These are phyloP conservation scores for Psilopogon haemacephalus DNA, from an alignment of 2,113 vertebrate species.

Conservation along the genomic window DNA sequence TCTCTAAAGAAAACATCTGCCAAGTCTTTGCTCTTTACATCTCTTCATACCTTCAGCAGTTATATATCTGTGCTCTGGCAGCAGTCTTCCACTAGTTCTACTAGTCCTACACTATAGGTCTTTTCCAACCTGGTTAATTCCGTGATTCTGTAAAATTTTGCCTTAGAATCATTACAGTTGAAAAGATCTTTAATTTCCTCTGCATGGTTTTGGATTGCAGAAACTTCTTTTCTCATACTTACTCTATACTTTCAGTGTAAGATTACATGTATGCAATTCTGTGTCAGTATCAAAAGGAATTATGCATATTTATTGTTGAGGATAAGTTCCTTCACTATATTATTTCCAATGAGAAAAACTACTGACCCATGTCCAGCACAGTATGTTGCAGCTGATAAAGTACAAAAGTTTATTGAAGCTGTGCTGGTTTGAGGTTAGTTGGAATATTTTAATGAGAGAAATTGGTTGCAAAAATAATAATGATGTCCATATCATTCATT, in stretches of 20 bases:
- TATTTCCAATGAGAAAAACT: neutral
- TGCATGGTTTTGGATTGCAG: neutral
- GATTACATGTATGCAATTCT: neutral
- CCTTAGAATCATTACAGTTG: neutral
- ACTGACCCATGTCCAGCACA: neutral
- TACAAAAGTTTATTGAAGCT: neutral
- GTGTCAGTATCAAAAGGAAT: neutral
- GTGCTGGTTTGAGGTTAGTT: too few species aligned
- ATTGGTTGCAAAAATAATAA: too few species aligned
- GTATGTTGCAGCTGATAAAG: neutral
- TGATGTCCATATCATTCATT: too few species aligned
- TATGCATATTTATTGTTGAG: neutral
- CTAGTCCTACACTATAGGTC: too few species aligned
- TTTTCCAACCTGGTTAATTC: too few species aligned
- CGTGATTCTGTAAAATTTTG: too few species aligned
- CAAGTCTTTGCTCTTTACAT: too few species aligned
- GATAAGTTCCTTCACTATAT: neutral
- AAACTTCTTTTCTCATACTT: neutral
- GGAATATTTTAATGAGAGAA: too few species aligned
- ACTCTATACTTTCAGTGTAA: neutral
- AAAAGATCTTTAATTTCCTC: neutral
- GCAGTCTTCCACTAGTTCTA: too few species aligned
- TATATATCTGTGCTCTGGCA: too few species aligned
- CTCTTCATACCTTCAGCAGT: too few species aligned
- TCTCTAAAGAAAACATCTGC: too few species aligned